Evolutionary conservation across 1,140 invertebrate species (phyloP).

Genomic region (Cherax destructor): DNA sequence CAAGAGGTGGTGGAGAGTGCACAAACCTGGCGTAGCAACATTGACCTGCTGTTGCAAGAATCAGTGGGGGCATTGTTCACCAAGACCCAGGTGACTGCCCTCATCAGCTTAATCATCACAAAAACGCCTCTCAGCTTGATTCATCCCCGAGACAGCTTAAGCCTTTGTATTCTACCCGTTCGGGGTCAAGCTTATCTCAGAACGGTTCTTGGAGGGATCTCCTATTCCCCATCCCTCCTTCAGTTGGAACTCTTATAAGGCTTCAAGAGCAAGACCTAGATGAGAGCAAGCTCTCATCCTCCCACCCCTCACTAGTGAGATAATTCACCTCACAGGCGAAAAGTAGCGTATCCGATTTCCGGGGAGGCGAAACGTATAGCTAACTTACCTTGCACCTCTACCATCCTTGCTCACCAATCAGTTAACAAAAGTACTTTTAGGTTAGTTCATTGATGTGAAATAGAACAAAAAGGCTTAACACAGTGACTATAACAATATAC

Average conservation of each 20-base stretch:
- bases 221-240: neutral
- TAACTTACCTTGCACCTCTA: too few relatives aligned
- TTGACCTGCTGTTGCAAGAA: conserved; percentile 39
- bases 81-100: conserved; percentile 48
- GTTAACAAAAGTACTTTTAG: too few relatives aligned
- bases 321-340: too few relatives aligned
- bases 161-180: conserved; percentile 36
- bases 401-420: too few relatives aligned
- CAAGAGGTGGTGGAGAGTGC: neutral
- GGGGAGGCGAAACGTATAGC: too few relatives aligned
- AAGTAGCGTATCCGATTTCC: too few relatives aligned
- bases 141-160: conserved; percentile 42
- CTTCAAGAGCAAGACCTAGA: too few relatives aligned
- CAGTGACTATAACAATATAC: too few relatives aligned
- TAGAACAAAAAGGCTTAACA: too few relatives aligned
- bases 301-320: too few relatives aligned
- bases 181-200: conserved; percentile 41
- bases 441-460: too few relatives aligned
- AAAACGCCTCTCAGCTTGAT: conserved; percentile 39
- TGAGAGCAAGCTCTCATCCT: too few relatives aligned
- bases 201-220: conserved; percentile 10
- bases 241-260: neutral
- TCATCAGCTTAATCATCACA: conserved; percentile 42
- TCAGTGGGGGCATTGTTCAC: conserved; percentile 44
- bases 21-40: neutral